Evolutionary conservation across 1,140 invertebrate genomes (phyloP), one percentile per base, ranked within the genome.

Genomic region (Aphidius ervi): DNA sequence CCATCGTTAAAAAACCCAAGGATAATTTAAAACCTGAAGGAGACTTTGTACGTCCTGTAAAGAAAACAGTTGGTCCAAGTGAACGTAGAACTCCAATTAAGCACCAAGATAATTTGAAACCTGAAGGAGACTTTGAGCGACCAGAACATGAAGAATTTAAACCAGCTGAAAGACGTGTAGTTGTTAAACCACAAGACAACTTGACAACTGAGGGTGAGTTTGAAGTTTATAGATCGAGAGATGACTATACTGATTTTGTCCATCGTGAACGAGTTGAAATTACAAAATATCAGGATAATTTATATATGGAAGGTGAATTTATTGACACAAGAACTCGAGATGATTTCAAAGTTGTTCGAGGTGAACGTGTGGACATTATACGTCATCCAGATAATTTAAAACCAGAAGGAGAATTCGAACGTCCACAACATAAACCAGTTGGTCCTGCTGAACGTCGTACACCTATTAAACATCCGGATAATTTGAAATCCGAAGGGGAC

Each of bases 11-110:
- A 42, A 83, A 78, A 64, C 86, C 84, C 0, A 62, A 77, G 59
- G 85, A 87, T 67, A 87, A 87, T 71, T 64, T 85, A 0, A 74
- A 68, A 54, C 78, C 78, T 0, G 85, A 86, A 74, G 85, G 85
- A 8, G 77, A 82, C 1, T 84, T 84, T 61, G 75, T 80, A 41
- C 68, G 73, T 61, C 75, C 78, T 10, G 70, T 65, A 31, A 67
- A 68, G 48, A 81, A 65, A 20, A 52, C 67, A 10, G 58, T 62
- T 1, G 66, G 61, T 23, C 68, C 65, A 5, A 67, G 77, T 6
- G 84, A 86, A 57, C 70, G 82, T 43, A 70, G 78, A 31, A 63
- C 72, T 9, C 71, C 74, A 5, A 79, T 80, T 20, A 83, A 77
- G 71, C 85, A 83, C 23, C 65, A 80, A 48, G 86, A 87, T 65